phyloP scores from a whole-genome alignment of 2,797 vertebrate genomes.

The Parambassis ranga region DNA sequence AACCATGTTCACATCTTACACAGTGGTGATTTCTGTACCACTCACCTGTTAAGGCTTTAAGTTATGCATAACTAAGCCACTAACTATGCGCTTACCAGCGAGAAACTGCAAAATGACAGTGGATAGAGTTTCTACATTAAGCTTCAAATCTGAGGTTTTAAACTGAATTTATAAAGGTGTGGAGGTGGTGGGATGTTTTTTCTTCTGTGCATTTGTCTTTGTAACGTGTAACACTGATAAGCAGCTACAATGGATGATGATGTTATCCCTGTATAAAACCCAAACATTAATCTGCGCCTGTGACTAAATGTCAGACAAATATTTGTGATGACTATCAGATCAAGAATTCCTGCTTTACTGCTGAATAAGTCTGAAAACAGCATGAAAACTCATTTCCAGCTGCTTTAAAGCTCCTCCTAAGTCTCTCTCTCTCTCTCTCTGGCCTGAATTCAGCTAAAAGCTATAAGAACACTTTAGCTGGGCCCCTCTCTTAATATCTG shows the following conservation, averaged over 20 bases:
- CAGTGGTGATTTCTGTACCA: too few relatives aligned
- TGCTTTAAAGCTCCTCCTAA: slow-evolving; percentile 45
- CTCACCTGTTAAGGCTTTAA: too few relatives aligned
- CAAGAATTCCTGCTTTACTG: slow-evolving; percentile 14
- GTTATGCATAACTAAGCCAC: too few relatives aligned
- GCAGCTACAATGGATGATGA: neutral
- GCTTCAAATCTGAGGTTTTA: too few relatives aligned
- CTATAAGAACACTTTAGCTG: slow-evolving; percentile 31
- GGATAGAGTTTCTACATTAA: too few relatives aligned
- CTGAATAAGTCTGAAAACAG: slow-evolving; percentile 35
- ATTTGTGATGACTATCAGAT: slow-evolving; percentile 31
- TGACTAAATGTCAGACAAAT: slow-evolving; percentile 13
- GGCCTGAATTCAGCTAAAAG: slow-evolving; percentile 48
- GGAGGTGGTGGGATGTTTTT: too few relatives aligned
- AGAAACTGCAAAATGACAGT: too few relatives aligned
- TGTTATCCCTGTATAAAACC: slow-evolving; percentile 3
- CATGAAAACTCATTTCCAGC: slow-evolving; percentile 42
- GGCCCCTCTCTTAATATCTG: slow-evolving; percentile 27
- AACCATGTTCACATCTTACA: too few relatives aligned
- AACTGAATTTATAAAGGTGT: too few relatives aligned
- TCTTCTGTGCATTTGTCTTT: too few relatives aligned
- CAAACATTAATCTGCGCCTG: slow-evolving; percentile 13
- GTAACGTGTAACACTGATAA: neutral
- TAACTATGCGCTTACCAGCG: too few relatives aligned
- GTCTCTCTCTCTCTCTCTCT: slow-evolving; percentile 40